Evolutionary conservation across 2,888 invertebrate genomes (phyloP).

Genomic region (Halocaridina rubra): DNA sequence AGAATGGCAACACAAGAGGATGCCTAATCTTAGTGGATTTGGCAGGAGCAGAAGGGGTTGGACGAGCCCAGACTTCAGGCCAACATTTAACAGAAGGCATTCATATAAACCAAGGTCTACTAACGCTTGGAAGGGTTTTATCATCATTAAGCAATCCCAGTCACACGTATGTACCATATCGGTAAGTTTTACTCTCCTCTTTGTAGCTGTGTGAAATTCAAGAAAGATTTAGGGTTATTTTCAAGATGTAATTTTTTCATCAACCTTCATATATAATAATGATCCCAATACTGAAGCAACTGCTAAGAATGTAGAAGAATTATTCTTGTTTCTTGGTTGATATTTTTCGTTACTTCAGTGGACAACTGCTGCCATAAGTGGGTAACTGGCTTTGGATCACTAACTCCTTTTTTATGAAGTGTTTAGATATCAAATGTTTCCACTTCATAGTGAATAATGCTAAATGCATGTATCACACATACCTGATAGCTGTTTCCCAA

Average conservation of each 20-base stretch:
- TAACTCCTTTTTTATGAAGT: neutral
- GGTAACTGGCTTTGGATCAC: neutral
- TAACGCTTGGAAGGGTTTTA: conserved; percentile 93
- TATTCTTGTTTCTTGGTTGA: too few species aligned
- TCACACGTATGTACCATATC: conserved; percentile 81
- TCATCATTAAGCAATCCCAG: conserved; percentile 82
- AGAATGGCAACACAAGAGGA: neutral
- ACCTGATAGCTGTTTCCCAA: too few species aligned
- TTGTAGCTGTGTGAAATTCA: too few species aligned
- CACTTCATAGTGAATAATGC: too few species aligned
- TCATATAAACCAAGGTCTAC: conserved; percentile 90
- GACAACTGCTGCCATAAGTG: neutral
- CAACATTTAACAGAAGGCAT: conserved; percentile 89
- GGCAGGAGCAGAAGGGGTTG: conserved; percentile 90
- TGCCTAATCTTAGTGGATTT: conserved; percentile 79
- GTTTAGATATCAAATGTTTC: neutral
- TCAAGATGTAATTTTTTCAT: too few species aligned
- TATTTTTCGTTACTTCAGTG: neutral
- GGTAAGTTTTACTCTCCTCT: conserved; percentile 69
- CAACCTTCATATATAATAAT: too few species aligned
- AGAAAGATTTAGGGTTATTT: too few species aligned
- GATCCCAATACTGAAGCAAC: too few species aligned
- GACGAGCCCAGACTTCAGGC: conserved; percentile 86
- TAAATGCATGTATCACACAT: too few species aligned
- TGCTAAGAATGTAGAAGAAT: too few species aligned